A percentile compares a stretch with the other conserved stretches of the same genome.
These are phyloP conservation scores for Drosophila yakuba DNA, from an alignment of 1,140 invertebrate species.

Conservation along the genomic window DNA sequence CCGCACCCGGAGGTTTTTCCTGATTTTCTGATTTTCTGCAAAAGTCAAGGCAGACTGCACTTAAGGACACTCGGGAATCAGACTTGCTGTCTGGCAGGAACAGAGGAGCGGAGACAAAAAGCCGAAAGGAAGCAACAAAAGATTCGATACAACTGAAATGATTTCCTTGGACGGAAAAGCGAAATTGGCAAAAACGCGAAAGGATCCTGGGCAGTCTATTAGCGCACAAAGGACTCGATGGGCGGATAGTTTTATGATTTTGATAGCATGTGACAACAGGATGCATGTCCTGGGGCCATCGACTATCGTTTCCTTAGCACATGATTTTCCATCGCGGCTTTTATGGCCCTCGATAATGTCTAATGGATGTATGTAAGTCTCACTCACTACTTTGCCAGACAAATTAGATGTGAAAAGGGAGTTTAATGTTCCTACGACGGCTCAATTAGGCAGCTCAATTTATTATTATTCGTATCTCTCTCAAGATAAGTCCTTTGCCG, in stretches of 20 bases:
- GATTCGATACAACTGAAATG: constrained; percentile 83
- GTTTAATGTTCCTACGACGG: neutral
- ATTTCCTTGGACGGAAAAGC: constrained; percentile 74
- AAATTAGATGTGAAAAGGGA: constrained; percentile 58
- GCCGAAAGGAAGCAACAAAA: constrained; percentile 71
- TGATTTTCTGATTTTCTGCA: neutral
- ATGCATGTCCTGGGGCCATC: constrained; percentile 47
- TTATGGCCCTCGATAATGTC: constrained; percentile 60
- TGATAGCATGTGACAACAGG: constrained; percentile 74
- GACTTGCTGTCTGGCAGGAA: constrained; percentile 56
- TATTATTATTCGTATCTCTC: constrained; percentile 16
- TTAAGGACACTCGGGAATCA: constrained; percentile 67
- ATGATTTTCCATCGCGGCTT: constrained; percentile 31
- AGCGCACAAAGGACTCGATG: constrained; percentile 70
- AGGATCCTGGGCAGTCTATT: constrained; percentile 65
- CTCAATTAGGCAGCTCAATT: constrained; percentile 43
- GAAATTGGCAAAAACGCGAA: constrained; percentile 72
- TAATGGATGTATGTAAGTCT: constrained; percentile 57
- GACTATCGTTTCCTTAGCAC: constrained; percentile 24
- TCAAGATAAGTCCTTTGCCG: constrained; percentile 2
- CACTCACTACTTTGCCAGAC: constrained; percentile 20
- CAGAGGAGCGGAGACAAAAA: constrained; percentile 47
- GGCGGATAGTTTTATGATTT: constrained; percentile 80
- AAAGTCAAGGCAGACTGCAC: constrained; percentile 59
- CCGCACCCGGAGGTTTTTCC: neutral